A percentile compares a stretch with the other conserved stretches of the same genome.
These are phyloP conservation scores for Allolobophora icterica DNA, from an alignment of 2,888 invertebrate species.

Conservation along the genomic window DNA sequence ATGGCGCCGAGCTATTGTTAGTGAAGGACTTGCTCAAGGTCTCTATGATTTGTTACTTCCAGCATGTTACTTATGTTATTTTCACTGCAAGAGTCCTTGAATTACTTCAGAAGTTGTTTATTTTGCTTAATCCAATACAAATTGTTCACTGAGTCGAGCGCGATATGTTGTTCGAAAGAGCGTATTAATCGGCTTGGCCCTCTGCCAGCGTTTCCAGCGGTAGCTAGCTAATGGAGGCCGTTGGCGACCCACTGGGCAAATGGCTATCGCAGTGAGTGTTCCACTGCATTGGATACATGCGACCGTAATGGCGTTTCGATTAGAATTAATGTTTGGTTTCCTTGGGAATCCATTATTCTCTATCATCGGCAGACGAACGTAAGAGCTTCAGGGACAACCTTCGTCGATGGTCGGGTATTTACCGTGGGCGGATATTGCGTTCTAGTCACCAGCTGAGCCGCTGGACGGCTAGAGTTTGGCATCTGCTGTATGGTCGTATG, in stretches of 20 bases:
- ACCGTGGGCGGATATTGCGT: background rate
- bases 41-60: too few relatives aligned
- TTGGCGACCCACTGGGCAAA: conserved; percentile 8
- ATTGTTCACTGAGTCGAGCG: background rate
- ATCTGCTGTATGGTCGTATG: too few relatives aligned
- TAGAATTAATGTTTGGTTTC: background rate
- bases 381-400: background rate
- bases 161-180: too few relatives aligned
- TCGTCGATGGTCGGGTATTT: background rate
- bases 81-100: background rate
- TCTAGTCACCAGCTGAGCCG: too few relatives aligned
- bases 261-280: background rate
- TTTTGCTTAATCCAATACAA: background rate
- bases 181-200: background rate
- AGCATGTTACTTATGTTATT: too few relatives aligned
- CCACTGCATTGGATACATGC: background rate
- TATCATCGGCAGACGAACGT: background rate
- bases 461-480: too few relatives aligned
- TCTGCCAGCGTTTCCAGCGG: background rate
- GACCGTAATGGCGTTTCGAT: background rate
- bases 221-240: background rate
- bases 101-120: background rate
- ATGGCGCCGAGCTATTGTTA: too few relatives aligned
- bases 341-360: background rate
- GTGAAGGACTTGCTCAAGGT: too few relatives aligned